Evolutionary conservation across 1,140 invertebrate genomes (phyloP).

Genomic region (Bombus confusus): DNA sequence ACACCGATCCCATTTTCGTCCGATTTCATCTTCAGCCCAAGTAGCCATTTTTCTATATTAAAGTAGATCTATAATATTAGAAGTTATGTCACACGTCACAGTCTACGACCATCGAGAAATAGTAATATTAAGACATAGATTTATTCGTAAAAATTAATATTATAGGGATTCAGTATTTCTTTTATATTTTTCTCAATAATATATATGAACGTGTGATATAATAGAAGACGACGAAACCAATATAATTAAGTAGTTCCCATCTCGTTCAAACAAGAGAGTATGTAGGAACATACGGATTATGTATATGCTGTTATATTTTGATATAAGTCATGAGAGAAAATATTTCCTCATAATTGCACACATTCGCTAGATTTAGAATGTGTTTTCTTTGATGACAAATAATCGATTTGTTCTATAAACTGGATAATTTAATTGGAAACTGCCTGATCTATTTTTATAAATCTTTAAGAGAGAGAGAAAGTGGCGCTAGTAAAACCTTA

Average conservation of each 20-base stretch:
- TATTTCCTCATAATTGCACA: neutral
- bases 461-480: neutral
- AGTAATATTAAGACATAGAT: neutral
- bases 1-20: conserved; percentile 83
- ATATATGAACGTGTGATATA: neutral
- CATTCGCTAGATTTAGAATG: neutral
- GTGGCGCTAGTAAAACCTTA: neutral
- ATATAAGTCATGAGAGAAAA: neutral
- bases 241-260: conserved; percentile 30
- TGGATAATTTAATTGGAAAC: conserved; percentile 21
- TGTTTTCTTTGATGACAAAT: neutral
- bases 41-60: conserved; percentile 76
- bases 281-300: neutral
- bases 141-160: neutral
- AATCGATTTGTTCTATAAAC: conserved; percentile 14
- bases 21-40: conserved; percentile 81
- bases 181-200: conserved; percentile 6
- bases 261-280: conserved; percentile 5
- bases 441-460: neutral
- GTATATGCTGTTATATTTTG: conserved; percentile 13
- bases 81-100: conserved; percentile 56
- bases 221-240: conserved; percentile 12
- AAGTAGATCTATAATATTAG: conserved; percentile 34
- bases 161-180: conserved; percentile 3
- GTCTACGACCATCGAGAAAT: neutral